These are phyloP conservation scores for Euthynnus affinis DNA, from an alignment of 2,797 vertebrate species.

Conservation along the genomic window DNA sequence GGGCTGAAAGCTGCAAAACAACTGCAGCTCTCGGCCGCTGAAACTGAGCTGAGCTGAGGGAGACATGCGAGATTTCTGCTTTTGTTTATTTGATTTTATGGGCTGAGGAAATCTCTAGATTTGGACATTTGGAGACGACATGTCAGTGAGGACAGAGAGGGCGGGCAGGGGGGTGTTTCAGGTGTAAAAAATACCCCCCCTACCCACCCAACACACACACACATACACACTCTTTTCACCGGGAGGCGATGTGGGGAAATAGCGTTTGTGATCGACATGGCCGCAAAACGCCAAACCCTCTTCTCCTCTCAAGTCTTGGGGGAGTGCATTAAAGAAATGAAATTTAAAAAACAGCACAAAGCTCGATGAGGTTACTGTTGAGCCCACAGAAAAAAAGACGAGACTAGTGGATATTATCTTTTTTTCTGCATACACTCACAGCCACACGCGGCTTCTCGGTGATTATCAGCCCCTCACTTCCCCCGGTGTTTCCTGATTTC, in stretches of 20 bases:
- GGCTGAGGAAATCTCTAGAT: neutral
- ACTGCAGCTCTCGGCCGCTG: constrained; percentile 48
- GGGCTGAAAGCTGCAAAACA: constrained; percentile 26
- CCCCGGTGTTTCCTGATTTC: neutral
- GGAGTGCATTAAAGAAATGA: neutral
- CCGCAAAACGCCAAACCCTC: neutral
- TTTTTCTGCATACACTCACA: neutral
- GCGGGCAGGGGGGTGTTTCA: constrained; percentile 12
- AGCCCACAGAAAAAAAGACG: neutral
- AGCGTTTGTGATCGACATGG: constrained; percentile 41
- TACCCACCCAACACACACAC: neutral
- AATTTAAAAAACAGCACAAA: neutral
- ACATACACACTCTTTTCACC: constrained; percentile 14
- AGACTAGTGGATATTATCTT: neutral
- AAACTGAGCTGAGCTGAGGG: constrained; percentile 31
- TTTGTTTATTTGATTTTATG: neutral
- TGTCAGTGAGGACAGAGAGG: constrained; percentile 10
- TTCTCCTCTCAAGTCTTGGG: neutral
- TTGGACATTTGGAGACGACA: neutral
- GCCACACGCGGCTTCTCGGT: neutral
- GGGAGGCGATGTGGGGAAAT: constrained; percentile 39
- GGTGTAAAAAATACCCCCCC: constrained; percentile 27
- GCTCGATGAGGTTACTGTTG: constrained; percentile 1
- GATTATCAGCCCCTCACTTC: constrained; percentile 5
- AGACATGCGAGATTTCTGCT: constrained; percentile 22